Evolutionary conservation across 2,113 vertebrate species (phyloP).

Genomic region (Ictalurus furcatus): DNA sequence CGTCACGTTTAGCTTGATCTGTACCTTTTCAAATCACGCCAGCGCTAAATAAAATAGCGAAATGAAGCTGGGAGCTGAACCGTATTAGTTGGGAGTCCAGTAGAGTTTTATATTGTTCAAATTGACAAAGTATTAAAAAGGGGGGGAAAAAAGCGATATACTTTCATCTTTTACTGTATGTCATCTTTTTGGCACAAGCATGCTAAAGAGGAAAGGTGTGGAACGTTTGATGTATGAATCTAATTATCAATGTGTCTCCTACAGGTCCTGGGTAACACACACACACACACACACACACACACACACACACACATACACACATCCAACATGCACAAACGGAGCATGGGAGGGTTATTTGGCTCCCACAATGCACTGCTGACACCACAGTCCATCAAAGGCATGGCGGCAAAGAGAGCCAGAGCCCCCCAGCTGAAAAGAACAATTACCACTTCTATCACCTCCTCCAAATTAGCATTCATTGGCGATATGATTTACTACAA

Average conservation of each 20-base stretch:
- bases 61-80: neutral
- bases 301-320: neutral
- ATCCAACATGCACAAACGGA: conserved; percentile 29
- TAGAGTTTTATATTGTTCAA: neutral
- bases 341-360: conserved; percentile 42
- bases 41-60: neutral
- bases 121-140: neutral
- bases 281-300: neutral
- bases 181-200: conserved; percentile 10
- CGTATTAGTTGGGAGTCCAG: neutral
- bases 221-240: conserved; percentile 45
- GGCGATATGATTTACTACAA: conserved; percentile 58
- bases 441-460: conserved; percentile 59
- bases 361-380: conserved; percentile 53
- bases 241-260: conserved; percentile 40
- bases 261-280: conserved; percentile 32
- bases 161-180: conserved; percentile 11
- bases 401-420: conserved; percentile 33
- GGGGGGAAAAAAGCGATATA: neutral
- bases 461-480: conserved; percentile 58
- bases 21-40: neutral
- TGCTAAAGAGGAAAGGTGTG: conserved; percentile 28
- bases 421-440: conserved; percentile 55
- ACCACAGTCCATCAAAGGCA: conserved; percentile 57
- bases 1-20: too few relatives aligned